A percentile compares a stretch with the other conserved stretches of the same genome.
Evolutionary conservation across 2,888 invertebrate species (phyloP).

Genomic region (Subacronicta megacephala): DNA sequence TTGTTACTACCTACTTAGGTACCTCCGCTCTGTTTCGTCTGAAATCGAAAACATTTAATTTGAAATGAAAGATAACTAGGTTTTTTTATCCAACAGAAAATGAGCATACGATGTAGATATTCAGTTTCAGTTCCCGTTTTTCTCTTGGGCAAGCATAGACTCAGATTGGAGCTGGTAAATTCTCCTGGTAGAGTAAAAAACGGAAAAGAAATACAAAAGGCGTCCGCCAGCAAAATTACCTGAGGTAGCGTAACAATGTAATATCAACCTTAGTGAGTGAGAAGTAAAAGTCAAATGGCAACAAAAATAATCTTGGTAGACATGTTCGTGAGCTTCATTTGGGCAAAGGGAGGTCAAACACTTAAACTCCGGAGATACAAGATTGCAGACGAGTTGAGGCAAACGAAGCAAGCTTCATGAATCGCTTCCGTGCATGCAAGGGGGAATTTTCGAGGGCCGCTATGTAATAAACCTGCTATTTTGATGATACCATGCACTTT

Average conservation of each 20-base stretch:
- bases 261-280: conserved; percentile 62
- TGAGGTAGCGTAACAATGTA: conserved; percentile 53
- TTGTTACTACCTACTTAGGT: too few species aligned
- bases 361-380: conserved; percentile 86
- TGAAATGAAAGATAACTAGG: conserved; percentile 26
- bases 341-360: conserved; percentile 86
- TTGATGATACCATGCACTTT: conserved; percentile 48
- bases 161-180: conserved; percentile 82
- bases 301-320: conserved; percentile 68
- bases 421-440: conserved; percentile 79
- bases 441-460: conserved; percentile 73
- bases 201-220: conserved; percentile 84
- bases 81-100: conserved; percentile 55
- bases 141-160: conserved; percentile 73
- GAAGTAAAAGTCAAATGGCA: conserved; percentile 64
- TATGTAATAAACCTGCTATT: conserved; percentile 64
- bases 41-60: conserved; percentile 9
- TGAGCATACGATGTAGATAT: conserved; percentile 61
- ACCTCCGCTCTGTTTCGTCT: too few species aligned
- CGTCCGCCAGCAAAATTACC: conserved; percentile 69
- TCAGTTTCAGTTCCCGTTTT: conserved; percentile 66
- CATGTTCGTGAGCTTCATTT: conserved; percentile 83
- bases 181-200: conserved; percentile 78
- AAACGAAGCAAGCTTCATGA: conserved; percentile 85
- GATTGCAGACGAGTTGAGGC: conserved; percentile 84